Base-by-base conservation (phyloP, 2,797 vertebrate species). In the Oryzias dopingdopingensis region DNA sequence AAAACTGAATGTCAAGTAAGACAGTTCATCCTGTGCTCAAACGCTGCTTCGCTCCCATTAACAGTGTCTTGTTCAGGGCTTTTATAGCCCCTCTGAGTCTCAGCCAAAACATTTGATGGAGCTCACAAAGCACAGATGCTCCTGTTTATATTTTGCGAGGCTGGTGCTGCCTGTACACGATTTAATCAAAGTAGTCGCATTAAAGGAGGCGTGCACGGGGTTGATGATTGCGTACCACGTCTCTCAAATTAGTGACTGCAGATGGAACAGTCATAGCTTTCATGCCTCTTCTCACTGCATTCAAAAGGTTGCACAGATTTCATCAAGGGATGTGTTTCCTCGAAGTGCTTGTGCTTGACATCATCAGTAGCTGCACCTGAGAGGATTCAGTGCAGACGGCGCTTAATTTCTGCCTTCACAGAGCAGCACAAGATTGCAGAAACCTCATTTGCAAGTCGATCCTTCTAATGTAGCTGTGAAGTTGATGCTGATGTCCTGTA, bases 191-290 rank as follows among this genome's bases (percentile, higher is more conserved):
- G 67, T 56, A 22, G 52, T 75, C 47, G 18, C 62, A 68, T 74
- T 70, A 77, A 65, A 65, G 40, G 72, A 79, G 53, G 63, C 43
- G 40, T 81, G 70, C 67, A 63, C 81, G 60, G 55, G 47, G 49
- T 56, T 79, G 70, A 78, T 73, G 62, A 81, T 60, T 56, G 62
- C 53, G 61, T 56, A 56, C 64, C 75, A 52, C 72, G 47, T 81
- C 72, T 73, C 65, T 74, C 64, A 72, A 78, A 82, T 86, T 79
- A 86, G 53, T 59, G 45, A 14, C 41, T 68, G 72, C 72, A 77
- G 70, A 77, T 74, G 72, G 74, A 78, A 70, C 51, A 66, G 77
- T 74, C 77, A 70, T 74, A 75, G 72, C 53, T 78, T 77, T 81
- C 70, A 73, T 20, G 29, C 63, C 72, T 74, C 45, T 14, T 64